Percentiles rank a stretch among this genome's conserved stretches.
phyloP scores from a whole-genome alignment of 2,888 invertebrate genomes.

The Clepsis dumicolana region DNA sequence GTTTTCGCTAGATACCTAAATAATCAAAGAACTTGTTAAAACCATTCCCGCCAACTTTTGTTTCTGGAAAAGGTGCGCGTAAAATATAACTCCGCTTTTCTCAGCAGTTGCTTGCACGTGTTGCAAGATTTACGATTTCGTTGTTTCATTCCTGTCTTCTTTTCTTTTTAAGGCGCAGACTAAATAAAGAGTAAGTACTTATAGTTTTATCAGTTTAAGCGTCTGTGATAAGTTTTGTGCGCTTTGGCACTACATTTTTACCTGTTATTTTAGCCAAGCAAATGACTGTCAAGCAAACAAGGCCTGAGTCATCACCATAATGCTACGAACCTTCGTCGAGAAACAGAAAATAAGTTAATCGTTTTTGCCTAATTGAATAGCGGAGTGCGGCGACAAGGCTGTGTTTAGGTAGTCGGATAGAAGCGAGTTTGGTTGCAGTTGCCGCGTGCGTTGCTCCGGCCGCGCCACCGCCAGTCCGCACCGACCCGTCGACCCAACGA shows the following conservation, averaged over 20 bases:
- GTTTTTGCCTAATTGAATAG: constrained; percentile 33
- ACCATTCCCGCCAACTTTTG: neutral
- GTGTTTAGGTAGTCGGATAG: constrained; percentile 25
- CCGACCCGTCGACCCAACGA: constrained; percentile 67
- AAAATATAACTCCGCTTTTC: constrained; percentile 27
- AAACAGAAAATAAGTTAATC: constrained; percentile 2
- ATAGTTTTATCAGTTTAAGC: neutral
- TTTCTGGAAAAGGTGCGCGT: constrained; percentile 11
- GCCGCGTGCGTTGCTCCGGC: constrained; percentile 39
- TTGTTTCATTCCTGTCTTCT: neutral
- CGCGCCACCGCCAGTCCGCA: constrained; percentile 65
- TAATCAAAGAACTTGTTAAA: neutral
- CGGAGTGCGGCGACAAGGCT: constrained; percentile 16
- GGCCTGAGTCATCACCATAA: constrained; percentile 3
- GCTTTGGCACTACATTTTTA: neutral
- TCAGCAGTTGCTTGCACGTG: constrained; percentile 23
- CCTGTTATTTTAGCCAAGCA: neutral
- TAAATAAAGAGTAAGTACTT: neutral
- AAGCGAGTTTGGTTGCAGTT: constrained; percentile 36
- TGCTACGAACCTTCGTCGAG: neutral
- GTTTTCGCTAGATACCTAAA: neutral
- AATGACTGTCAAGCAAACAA: neutral
- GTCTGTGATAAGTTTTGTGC: neutral
- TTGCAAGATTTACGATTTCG: constrained; percentile 25
- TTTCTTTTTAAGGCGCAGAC: neutral